These are phyloP conservation scores for Darevskia mixta DNA, from an alignment of 2,797 vertebrate species.

Conservation along the genomic window DNA sequence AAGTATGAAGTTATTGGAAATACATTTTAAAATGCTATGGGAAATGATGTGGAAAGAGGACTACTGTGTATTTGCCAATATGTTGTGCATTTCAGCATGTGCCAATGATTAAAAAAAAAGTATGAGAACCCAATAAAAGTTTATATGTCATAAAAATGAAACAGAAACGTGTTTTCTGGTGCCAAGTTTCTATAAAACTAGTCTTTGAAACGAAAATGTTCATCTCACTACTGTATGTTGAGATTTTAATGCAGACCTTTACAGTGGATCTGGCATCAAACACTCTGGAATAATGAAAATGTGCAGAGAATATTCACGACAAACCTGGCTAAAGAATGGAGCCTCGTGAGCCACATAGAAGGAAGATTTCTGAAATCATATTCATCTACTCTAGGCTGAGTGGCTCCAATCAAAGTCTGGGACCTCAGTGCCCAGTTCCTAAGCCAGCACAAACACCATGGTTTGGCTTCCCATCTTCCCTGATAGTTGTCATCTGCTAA, in stretches of 20 bases:
- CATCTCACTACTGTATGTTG: constrained; percentile 71
- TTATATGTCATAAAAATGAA: constrained; percentile 79
- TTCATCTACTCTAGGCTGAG: background rate
- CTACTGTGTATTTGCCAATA: constrained; percentile 77
- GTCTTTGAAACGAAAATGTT: constrained; percentile 68
- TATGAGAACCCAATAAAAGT: constrained; percentile 73
- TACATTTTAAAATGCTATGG: constrained; percentile 60
- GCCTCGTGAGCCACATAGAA: constrained; percentile 51
- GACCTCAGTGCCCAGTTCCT: background rate
- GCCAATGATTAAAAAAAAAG: constrained; percentile 69
- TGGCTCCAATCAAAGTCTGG: background rate
- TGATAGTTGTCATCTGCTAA: background rate
- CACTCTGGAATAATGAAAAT: constrained; percentile 73
- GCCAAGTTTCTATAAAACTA: constrained; percentile 81
- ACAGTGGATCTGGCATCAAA: constrained; percentile 72
- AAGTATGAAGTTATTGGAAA: constrained; percentile 59
- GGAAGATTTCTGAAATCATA: constrained; percentile 59
- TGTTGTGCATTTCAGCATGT: constrained; percentile 72
- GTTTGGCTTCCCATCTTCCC: background rate
- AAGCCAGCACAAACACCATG: background rate
- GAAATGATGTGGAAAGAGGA: constrained; percentile 73
- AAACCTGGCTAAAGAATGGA: constrained; percentile 54
- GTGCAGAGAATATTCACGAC: constrained; percentile 59
- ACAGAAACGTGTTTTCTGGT: constrained; percentile 77
- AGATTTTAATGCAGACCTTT: constrained; percentile 75